Evolutionary conservation across 2,888 invertebrate species (phyloP).

Genomic region (Sphaerophoria taeniata): DNA sequence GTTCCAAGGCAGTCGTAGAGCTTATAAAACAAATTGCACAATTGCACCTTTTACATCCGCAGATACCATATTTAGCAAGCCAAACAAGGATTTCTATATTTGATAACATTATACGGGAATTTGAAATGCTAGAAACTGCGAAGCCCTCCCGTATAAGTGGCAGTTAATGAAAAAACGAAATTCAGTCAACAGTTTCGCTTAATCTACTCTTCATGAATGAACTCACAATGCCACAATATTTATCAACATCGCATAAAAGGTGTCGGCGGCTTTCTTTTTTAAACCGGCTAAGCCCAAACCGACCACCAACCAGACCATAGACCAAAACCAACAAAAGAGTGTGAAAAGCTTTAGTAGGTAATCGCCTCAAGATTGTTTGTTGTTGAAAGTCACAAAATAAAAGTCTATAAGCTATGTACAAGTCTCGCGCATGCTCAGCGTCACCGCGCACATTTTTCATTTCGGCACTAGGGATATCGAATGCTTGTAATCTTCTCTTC

Average conservation of each 20-base stretch:
- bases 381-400: background rate
- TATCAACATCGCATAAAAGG: no score
- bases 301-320: background rate
- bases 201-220: no score
- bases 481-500: constrained; percentile 70
- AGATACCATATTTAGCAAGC: constrained; percentile 66
- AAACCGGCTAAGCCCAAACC: constrained; percentile 20
- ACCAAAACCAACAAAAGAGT: constrained; percentile 41
- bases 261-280: constrained; percentile 6
- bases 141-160: background rate
- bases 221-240: no score
- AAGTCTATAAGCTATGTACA: constrained; percentile 47
- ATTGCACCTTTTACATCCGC: constrained; percentile 68
- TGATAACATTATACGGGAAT: constrained; percentile 24
- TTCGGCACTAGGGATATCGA: constrained; percentile 61
- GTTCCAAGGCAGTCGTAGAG: constrained; percentile 51
- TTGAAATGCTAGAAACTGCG: constrained; percentile 8
- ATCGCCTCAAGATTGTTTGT: constrained; percentile 56
- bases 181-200: no score
- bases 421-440: constrained; percentile 42
- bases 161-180: background rate
- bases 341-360: constrained; percentile 66
- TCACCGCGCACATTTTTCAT: constrained; percentile 63
- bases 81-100: constrained; percentile 64
- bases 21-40: constrained; percentile 58